phyloP scores from a whole-genome alignment of 1,140 invertebrate species.

The Drosophila bocki region DNA sequence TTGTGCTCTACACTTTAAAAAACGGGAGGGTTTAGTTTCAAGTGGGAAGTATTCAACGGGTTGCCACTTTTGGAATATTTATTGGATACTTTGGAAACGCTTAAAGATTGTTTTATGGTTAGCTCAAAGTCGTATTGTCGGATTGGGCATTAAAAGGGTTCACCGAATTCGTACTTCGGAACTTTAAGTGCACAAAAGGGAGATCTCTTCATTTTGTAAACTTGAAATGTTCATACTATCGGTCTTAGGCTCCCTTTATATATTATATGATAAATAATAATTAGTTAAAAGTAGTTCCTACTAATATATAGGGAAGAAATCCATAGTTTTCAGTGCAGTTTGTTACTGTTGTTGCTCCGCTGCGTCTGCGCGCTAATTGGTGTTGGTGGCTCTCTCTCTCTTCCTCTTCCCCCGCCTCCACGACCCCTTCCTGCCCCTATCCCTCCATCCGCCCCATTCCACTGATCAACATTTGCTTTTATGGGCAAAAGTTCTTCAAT shows the following conservation, averaged over 20 bases:
- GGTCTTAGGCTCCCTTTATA: not conserved
- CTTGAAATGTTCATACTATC: not conserved
- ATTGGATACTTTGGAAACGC: not conserved
- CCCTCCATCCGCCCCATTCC: slow-evolving; percentile 5
- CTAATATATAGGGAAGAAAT: not conserved
- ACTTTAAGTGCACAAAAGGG: not conserved
- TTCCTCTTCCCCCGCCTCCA: not conserved
- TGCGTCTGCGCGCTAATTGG: slow-evolving; percentile 72
- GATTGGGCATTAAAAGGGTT: too few species aligned
- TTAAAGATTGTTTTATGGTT: not conserved
- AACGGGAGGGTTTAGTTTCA: not conserved
- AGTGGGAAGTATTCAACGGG: too few species aligned
- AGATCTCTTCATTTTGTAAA: not conserved
- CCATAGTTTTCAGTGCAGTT: slow-evolving; percentile 14
- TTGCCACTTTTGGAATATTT: not conserved
- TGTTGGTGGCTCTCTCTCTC: slow-evolving; percentile 43
- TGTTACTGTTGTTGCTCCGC: slow-evolving; percentile 44
- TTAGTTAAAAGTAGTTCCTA: too few species aligned
- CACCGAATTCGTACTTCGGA: not conserved
- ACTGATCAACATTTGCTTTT: slow-evolving; percentile 46
- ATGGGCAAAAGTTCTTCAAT: slow-evolving; percentile 57
- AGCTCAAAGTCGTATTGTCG: not conserved
- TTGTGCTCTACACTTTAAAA: slow-evolving; percentile 15
- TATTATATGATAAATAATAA: too few species aligned
- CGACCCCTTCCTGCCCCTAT: not conserved